Base-by-base conservation (phyloP, 2,797 vertebrate genomes). In the Anabas testudineus region DNA sequence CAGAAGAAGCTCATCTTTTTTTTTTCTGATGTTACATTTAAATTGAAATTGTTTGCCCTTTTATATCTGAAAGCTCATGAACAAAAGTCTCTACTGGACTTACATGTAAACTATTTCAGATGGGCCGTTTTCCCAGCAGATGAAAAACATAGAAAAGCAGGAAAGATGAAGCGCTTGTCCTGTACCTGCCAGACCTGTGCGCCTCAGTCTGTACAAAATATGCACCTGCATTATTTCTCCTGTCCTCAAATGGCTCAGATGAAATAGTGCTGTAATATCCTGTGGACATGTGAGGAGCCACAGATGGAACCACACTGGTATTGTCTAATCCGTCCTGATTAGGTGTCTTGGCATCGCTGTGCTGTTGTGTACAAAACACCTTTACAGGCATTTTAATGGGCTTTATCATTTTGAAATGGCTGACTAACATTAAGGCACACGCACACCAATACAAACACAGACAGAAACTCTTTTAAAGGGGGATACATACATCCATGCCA, bases 401-500 rank as follows among this genome's bases (percentile, higher is more conserved):
- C 34, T 13, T 36, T 12, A 36, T 10, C 30, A 9, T 32, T 2
- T 32, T 32, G 32, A 8, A 28, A 32, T n/a, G 8, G 30, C 32
- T 32, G 32, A 32, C 9, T 30, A n/a, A n/a, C n/a, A n/a, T n/a
- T n/a, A n/a, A n/a, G 13, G 12, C 34, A 36, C 34, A 36, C 34
- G 10, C 34, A 68, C 19, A 43, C 41, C 19, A 19, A 56, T 37
- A 83, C 30, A 80, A 76, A 82, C 0, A 16, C 10, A 77, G 48
- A 10, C 70, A 65, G 69, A 86, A 14, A 72, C 42, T 66, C 18
- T 57, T 72, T 46, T 52, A 77, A 75, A 81, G 74, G 79, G 84
- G 83, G 21, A 77, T 63, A 81, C 72, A 82, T 75, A 83, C 71
- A 88, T 80, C 74, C 59, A 81, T 90, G 77, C 86, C 78, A 81